These are phyloP conservation scores for Drosophila nr. fundita DNA, from an alignment of 2,888 invertebrate genomes.

Conservation along the genomic window DNA sequence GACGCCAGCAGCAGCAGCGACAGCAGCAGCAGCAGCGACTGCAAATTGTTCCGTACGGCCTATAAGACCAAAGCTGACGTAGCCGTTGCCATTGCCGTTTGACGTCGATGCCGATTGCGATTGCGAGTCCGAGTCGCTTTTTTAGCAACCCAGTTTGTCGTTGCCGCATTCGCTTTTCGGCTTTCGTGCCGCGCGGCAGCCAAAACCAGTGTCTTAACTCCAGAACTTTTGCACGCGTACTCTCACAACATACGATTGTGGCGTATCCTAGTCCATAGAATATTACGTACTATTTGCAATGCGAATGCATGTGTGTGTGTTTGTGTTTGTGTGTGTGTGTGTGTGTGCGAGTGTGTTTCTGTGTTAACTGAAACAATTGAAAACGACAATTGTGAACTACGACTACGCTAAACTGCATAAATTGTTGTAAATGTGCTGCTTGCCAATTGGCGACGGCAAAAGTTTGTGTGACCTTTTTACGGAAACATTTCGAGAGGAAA, in stretches of 20 bases:
- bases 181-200: slow-evolving; percentile 80
- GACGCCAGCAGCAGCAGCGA: slow-evolving; percentile 42
- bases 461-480: slow-evolving; percentile 59
- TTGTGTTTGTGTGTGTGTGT: slow-evolving; percentile 14
- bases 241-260: slow-evolving; percentile 5
- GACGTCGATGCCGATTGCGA: slow-evolving; percentile 47
- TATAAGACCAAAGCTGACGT: slow-evolving; percentile 79
- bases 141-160: slow-evolving; percentile 68
- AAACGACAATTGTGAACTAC: slow-evolving; percentile 25
- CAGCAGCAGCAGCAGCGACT: slow-evolving; percentile 9
- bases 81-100: slow-evolving; percentile 57
- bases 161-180: slow-evolving; percentile 82
- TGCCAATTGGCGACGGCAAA: slow-evolving; percentile 66
- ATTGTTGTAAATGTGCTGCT: slow-evolving; percentile 41
- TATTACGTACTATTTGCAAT: slow-evolving; percentile 13
- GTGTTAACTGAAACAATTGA: slow-evolving; percentile 37
- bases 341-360: slow-evolving; percentile 28
- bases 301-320: neutral
- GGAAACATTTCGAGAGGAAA: slow-evolving; percentile 56
- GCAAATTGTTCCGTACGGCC: slow-evolving; percentile 58
- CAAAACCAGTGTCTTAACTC: slow-evolving; percentile 46
- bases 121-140: slow-evolving; percentile 68
- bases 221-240: slow-evolving; percentile 46
- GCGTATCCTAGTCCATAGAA: slow-evolving; percentile 33
- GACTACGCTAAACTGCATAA: slow-evolving; percentile 29